Evolutionary conservation across 2,797 vertebrate genomes (phyloP).

Genomic region (Centroberyx gerrardi): DNA sequence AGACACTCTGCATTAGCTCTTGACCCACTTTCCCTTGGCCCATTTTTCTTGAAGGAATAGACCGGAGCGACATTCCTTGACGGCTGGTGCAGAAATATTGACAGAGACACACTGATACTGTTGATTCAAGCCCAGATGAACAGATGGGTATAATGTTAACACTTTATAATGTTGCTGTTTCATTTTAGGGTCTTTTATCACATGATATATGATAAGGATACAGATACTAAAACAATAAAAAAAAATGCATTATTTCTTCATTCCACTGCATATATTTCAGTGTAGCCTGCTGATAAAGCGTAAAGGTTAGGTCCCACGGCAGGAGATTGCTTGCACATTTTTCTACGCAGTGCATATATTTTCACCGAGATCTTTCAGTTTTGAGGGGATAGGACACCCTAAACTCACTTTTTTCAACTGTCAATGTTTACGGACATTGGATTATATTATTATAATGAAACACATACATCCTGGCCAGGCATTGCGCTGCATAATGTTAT

Average conservation of each 20-base stretch:
- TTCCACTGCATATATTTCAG: slow-evolving; percentile 4
- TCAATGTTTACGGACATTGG: too few species aligned
- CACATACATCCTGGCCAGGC: too few species aligned
- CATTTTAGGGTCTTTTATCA: slow-evolving; percentile 5
- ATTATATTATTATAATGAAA: too few species aligned
- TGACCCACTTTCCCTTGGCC: slow-evolving; percentile 67
- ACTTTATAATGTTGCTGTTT: not conserved
- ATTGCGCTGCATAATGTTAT: too few species aligned
- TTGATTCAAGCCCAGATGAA: slow-evolving; percentile 47
- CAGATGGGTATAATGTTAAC: slow-evolving; percentile 21
- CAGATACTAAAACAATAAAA: slow-evolving; percentile 20
- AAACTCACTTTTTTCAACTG: too few species aligned
- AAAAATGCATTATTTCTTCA: slow-evolving; percentile 17
- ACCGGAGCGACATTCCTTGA: slow-evolving; percentile 51
- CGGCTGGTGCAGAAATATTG: slow-evolving; percentile 54
- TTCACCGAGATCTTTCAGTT: too few species aligned
- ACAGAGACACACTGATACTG: slow-evolving; percentile 44
- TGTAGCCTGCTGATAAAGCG: slow-evolving; percentile 33
- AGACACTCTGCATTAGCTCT: slow-evolving; percentile 49
- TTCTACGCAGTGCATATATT: not conserved
- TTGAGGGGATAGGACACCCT: too few species aligned
- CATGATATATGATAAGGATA: slow-evolving; percentile 19
- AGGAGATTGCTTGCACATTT: slow-evolving; percentile 6
- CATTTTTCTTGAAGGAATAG: slow-evolving; percentile 49
- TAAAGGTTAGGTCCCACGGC: slow-evolving; percentile 7